Percentiles rank a stretch among this genome's conserved stretches.
Evolutionary conservation across 2,888 invertebrate genomes (phyloP).

Genomic region (Thumatha senex): DNA sequence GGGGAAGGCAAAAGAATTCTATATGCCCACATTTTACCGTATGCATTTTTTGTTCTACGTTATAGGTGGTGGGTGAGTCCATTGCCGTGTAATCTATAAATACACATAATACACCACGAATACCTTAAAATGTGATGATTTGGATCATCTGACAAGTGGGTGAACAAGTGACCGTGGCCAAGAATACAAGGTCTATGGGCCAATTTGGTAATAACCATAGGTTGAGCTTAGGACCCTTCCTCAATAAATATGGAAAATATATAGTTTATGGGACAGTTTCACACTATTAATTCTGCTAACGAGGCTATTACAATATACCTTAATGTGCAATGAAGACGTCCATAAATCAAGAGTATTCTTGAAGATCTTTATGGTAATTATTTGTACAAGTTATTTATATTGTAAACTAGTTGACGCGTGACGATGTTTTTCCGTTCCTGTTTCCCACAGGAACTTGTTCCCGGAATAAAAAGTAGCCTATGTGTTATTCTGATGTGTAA

Average conservation of each 20-base stretch:
- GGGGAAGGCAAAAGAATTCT: too few relatives aligned
- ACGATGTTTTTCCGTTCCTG: too few relatives aligned
- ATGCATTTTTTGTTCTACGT: too few relatives aligned
- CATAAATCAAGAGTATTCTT: not conserved
- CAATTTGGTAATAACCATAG: not conserved
- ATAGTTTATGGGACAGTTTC: conserved; percentile 5
- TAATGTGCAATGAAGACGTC: not conserved
- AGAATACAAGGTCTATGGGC: not conserved
- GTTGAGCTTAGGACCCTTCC: not conserved
- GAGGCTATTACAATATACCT: conserved; percentile 4
- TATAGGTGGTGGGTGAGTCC: too few relatives aligned
- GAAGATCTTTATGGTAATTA: not conserved
- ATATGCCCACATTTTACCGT: too few relatives aligned
- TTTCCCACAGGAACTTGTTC: too few relatives aligned
- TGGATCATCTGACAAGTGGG: not conserved
- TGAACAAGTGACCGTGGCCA: not conserved
- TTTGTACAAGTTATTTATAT: not conserved
- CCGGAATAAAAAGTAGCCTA: too few relatives aligned
- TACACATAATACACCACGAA: too few relatives aligned
- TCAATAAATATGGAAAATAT: conserved; percentile 1
- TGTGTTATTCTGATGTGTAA: too few relatives aligned
- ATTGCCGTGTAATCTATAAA: too few relatives aligned
- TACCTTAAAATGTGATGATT: too few relatives aligned
- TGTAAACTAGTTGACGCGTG: not conserved
- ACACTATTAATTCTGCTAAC: conserved; percentile 6